phyloP scores from a whole-genome alignment of 2,888 invertebrate species.

The Erebia epiphron region DNA sequence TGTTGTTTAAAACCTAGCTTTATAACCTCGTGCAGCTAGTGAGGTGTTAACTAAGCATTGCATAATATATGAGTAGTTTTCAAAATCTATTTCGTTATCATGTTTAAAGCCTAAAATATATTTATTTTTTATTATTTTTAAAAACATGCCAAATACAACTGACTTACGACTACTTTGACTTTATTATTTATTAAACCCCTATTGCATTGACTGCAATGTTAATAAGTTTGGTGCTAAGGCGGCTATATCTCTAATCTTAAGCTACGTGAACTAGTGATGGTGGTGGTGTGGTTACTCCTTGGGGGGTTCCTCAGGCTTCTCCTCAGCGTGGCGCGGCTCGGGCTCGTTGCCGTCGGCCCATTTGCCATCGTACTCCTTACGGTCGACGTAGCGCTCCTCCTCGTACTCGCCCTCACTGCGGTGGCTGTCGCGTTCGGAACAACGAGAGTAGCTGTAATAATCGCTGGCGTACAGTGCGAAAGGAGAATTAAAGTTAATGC shows the following conservation, averaged over 20 bases:
- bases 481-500: conserved; percentile 10
- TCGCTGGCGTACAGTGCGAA: conserved; percentile 29
- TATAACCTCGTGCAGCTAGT: no score
- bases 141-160: no score
- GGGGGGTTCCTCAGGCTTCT: conserved; percentile 67
- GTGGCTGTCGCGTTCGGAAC: conserved; percentile 73
- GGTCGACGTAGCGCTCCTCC: conserved; percentile 82
- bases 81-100: no score
- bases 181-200: no score
- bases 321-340: conserved; percentile 61
- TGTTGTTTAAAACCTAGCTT: no score
- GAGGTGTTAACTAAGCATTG: no score
- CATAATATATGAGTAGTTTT: no score
- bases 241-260: conserved; percentile 20
- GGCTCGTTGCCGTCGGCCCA: conserved; percentile 85
- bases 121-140: no score
- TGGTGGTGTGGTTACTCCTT: conserved; percentile 58
- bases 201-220: neutral
- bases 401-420: conserved; percentile 81
- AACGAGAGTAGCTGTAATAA: conserved; percentile 68
- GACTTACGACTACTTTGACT: no score
- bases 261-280: conserved; percentile 12
- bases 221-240: conserved; percentile 7
- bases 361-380: conserved; percentile 86
- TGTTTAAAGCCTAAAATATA: no score